A percentile compares a stretch with the other conserved stretches of the same genome.
Evolutionary conservation across 2,888 invertebrate genomes (phyloP).

Genomic region (Anodontia alba): DNA sequence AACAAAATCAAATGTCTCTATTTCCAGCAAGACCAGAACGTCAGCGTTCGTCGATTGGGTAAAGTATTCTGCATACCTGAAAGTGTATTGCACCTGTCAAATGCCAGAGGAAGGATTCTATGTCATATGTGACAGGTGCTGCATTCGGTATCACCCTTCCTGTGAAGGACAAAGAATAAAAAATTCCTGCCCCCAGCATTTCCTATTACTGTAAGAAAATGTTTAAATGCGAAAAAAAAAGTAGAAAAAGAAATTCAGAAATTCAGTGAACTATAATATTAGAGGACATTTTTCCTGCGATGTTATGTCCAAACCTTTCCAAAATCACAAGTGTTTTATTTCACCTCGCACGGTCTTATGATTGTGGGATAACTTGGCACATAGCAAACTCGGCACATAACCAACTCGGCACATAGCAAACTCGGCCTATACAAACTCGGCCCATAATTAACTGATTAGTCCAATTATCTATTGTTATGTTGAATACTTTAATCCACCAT

Average conservation of each 20-base stretch:
- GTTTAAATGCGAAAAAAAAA: not conserved
- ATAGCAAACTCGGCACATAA: no score
- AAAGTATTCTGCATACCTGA: not conserved
- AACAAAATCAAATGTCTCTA: not conserved
- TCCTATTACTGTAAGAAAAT: not conserved
- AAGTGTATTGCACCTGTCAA: conserved; percentile 4
- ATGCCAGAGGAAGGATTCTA: not conserved
- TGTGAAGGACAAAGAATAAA: not conserved
- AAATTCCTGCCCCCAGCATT: not conserved
- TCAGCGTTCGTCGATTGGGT: not conserved
- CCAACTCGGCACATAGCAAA: no score
- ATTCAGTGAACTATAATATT: no score
- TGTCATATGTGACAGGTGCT: not conserved
- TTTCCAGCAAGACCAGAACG: not conserved
- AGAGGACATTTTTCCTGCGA: no score
- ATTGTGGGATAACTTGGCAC: no score
- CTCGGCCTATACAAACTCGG: no score
- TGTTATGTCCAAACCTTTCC: no score
- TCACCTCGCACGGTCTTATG: no score
- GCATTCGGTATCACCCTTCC: not conserved
- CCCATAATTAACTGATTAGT: no score
- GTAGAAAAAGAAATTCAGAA: not conserved
- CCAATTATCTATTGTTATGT: no score
- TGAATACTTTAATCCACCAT: no score
- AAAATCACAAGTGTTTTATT: no score